Evolutionary conservation across 2,888 invertebrate species (phyloP), one percentile per base, ranked within the genome.

Genomic region (Epinotia bilunana): DNA sequence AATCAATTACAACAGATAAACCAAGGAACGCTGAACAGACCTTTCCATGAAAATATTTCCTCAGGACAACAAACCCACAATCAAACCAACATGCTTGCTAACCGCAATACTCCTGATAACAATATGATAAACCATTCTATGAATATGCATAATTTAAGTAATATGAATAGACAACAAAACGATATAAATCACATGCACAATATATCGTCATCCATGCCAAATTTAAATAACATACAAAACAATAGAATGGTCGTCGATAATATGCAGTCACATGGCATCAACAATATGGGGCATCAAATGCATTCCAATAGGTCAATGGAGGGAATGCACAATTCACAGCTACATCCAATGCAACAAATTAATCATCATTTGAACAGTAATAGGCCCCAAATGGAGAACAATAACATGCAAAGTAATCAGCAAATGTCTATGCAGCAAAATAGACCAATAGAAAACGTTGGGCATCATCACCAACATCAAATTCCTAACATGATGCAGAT

Each of bases 181-280:
- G 92, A 93, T 55, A 80, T 92, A 43, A 92, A 88, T 82, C 93
- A 94, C 77, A 91, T 94, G 87, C 94, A 94, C 53, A 74, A 64
- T 80, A 90, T 93, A 87, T 92, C 92, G 78, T 92, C 91, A 81
- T 83, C 88, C 23, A 87, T 92, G 82, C 78, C 88, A 13, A 90
- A 87, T 78, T 87, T 91, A 81, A 92, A 87, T 76, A 87, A 84
- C 81, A 90, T 94, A 85, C 92, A 92, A 77, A 94, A 87, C 76
- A 94, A 93, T 78, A 87, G 93, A 75, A 91, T 93, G 90, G 88
- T 92, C 83, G 89, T 93, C 83, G 94, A 94, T 65, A 93, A 89
- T 77, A 90, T 94, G 86, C 93, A 92, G 80, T 80, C 89, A 57
- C 94, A 94, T 77, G 83, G 84, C 69, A 87, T 94, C 77, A 91